A percentile compares a stretch with the other conserved stretches of the same genome.
These are phyloP conservation scores for Melospiza melodia DNA, from an alignment of 2,113 vertebrate genomes.

Conservation along the genomic window DNA sequence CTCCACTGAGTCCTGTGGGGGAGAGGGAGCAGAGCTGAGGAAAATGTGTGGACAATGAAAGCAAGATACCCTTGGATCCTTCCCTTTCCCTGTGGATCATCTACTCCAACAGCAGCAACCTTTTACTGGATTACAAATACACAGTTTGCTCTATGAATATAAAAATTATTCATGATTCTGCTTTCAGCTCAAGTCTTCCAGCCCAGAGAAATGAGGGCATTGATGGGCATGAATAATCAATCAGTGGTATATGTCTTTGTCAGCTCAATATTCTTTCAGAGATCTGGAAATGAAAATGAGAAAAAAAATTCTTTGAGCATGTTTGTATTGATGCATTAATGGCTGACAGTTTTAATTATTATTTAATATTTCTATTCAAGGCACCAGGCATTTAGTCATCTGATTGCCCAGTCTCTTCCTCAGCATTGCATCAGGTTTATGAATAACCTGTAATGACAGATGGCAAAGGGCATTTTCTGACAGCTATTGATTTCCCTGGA, in stretches of 20 bases:
- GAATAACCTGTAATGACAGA: slow-evolving; percentile 16
- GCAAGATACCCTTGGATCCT: neutral
- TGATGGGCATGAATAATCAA: slow-evolving; percentile 23
- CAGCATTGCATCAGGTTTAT: neutral
- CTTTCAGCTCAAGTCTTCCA: neutral
- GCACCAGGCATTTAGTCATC: neutral
- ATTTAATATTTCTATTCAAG: neutral
- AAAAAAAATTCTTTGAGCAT: neutral
- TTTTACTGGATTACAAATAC: neutral
- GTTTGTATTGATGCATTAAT: neutral
- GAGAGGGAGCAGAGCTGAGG: neutral
- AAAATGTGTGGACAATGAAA: neutral
- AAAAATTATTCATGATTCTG: neutral
- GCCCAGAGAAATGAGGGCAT: neutral
- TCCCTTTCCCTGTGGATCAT: neutral
- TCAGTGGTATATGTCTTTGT: neutral
- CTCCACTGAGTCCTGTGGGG: neutral
- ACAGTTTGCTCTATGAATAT: neutral
- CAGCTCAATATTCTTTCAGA: neutral
- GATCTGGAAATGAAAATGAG: neutral
- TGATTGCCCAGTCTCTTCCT: neutral
- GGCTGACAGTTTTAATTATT: neutral
- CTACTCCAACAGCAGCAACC: neutral
- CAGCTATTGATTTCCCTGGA: neutral
- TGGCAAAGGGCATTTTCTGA: neutral